Percentiles rank a stretch among this genome's conserved stretches.
These are phyloP conservation scores for Drosophila carrolli DNA, from an alignment of 1,140 invertebrate genomes.

Conservation along the genomic window DNA sequence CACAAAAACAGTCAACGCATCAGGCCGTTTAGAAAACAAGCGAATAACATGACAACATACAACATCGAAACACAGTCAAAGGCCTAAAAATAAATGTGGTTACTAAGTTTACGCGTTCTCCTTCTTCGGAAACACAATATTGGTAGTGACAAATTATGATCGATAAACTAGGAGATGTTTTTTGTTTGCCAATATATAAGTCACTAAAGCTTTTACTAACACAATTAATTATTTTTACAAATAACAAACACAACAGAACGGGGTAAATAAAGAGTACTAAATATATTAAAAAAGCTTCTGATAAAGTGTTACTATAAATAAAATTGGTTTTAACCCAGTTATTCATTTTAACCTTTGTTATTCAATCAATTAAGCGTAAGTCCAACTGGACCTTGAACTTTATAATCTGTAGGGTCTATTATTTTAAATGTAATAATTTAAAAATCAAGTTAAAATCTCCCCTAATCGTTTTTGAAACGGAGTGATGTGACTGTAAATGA, in stretches of 20 bases:
- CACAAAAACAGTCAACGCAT: conserved; percentile 14
- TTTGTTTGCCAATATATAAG: conserved; percentile 13
- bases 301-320: background rate
- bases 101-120: conserved; percentile 4
- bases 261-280: background rate
- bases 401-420: no score
- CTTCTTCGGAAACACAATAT: conserved; percentile 2
- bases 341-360: conserved; percentile 12
- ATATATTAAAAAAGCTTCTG: no score
- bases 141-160: conserved; percentile 26
- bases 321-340: background rate
- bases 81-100: conserved; percentile 27
- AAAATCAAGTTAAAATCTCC: no score
- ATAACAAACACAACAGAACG: background rate
- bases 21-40: conserved; percentile 17
- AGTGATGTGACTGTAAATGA: background rate
- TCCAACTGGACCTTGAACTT: conserved; percentile 9
- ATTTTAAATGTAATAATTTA: no score
- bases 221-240: background rate
- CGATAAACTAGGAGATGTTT: background rate
- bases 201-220: background rate
- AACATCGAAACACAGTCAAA: conserved; percentile 11
- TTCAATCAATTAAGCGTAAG: conserved; percentile 30
- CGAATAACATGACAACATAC: conserved; percentile 24
- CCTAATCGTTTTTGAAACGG: background rate